A percentile compares a stretch with the other conserved stretches of the same genome.
Conservation (phyloP, 2,888 invertebrate species). For the Colletes collaris region DNA sequence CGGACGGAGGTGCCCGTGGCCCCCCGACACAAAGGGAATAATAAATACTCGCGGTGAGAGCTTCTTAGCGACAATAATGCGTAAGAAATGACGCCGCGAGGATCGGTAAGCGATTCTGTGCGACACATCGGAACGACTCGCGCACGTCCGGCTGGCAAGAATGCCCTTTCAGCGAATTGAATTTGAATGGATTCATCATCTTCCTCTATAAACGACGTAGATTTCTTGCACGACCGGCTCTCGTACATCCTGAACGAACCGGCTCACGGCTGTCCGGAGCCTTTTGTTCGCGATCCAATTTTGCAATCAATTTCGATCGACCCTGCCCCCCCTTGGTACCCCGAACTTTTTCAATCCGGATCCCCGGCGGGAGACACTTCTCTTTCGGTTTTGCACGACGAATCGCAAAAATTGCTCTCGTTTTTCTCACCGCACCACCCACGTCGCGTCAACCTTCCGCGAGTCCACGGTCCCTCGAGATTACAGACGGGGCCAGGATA, state of each 20-base stretch:
- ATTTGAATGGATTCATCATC: conserved; percentile 66
- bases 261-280: too few relatives aligned
- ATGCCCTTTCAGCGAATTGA: conserved; percentile 57
- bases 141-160: conserved; percentile 10
- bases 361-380: too few relatives aligned
- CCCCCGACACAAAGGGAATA: neutral
- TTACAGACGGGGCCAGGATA: too few relatives aligned
- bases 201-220: conserved; percentile 50
- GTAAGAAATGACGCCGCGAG: conserved; percentile 10
- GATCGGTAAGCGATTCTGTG: conserved; percentile 19
- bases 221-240: conserved; percentile 29
- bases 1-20: neutral
- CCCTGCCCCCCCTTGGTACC: conserved; percentile 3
- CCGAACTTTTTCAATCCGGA: too few relatives aligned
- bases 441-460: too few relatives aligned
- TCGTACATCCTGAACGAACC: neutral
- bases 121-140: conserved; percentile 7
- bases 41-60: conserved; percentile 18
- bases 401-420: too few relatives aligned
- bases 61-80: too few relatives aligned
- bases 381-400: too few relatives aligned
- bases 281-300: conserved; percentile 61
- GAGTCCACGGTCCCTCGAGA: too few relatives aligned
- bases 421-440: too few relatives aligned
- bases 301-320: conserved; percentile 58